phyloP scores from a whole-genome alignment of 2,113 vertebrate genomes.

The Ammodytes marinus region DNA sequence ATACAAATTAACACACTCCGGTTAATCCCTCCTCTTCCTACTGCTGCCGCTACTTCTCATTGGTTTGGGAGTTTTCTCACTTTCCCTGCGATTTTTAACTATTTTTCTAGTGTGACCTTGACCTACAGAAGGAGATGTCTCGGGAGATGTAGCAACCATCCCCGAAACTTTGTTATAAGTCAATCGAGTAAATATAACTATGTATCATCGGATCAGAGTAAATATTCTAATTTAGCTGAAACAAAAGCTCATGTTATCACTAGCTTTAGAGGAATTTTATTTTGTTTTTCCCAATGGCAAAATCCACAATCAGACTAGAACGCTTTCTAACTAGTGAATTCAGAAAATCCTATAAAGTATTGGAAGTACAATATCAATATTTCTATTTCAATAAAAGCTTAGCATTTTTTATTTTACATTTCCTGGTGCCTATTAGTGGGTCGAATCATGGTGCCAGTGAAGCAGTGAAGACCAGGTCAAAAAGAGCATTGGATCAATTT shows the following conservation, averaged over 20 bases:
- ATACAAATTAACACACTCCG: slow-evolving; percentile 69
- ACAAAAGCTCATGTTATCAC: not conserved
- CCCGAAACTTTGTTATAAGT: slow-evolving; percentile 11
- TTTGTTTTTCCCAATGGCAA: not conserved
- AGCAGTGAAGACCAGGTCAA: not conserved
- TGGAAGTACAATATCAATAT: not conserved
- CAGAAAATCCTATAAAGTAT: not conserved
- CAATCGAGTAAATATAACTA: not conserved
- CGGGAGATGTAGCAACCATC: slow-evolving; percentile 7
- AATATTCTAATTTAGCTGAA: not conserved
- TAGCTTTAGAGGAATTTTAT: slow-evolving; percentile 1
- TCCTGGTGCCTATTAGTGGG: too few species aligned
- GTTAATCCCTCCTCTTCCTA: slow-evolving; percentile 38
- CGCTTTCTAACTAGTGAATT: not conserved
- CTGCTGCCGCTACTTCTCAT: slow-evolving; percentile 36
- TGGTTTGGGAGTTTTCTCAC: slow-evolving; percentile 54
- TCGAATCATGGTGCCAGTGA: not conserved
- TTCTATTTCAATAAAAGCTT: not conserved
- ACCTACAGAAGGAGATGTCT: slow-evolving; percentile 12
- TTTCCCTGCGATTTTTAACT: slow-evolving; percentile 23
- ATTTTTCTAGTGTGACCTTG: slow-evolving; percentile 51
- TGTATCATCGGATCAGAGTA: slow-evolving; percentile 6
- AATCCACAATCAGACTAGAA: not conserved
- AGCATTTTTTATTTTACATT: not conserved
- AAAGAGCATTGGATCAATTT: not conserved